phyloP scores from a whole-genome alignment of 2,113 vertebrate genomes.

The Colius striatus region DNA sequence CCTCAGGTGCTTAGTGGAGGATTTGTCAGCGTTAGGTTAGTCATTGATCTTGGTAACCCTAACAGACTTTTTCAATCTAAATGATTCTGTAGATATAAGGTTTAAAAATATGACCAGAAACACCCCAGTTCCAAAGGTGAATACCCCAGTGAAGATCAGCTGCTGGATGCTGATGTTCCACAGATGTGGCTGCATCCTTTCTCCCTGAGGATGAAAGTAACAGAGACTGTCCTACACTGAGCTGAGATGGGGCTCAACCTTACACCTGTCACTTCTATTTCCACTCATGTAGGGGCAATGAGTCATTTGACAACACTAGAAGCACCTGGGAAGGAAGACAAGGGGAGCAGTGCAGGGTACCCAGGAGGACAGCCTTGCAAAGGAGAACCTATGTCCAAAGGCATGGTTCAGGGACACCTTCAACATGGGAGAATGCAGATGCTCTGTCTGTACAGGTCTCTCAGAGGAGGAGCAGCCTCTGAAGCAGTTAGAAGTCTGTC shows the following conservation, averaged over 20 bases:
- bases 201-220: background rate
- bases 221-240: background rate
- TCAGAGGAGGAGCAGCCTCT: background rate
- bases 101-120: background rate
- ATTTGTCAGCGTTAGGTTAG: no score
- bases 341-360: background rate
- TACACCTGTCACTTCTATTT: background rate
- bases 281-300: background rate
- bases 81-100: background rate
- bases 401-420: background rate
- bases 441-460: background rate
- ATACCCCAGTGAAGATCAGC: background rate
- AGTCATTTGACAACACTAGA: background rate
- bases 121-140: background rate
- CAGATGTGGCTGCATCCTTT: accelerated
- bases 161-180: background rate
- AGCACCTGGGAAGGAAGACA: background rate
- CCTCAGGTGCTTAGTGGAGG: no score
- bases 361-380: background rate
- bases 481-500: background rate
- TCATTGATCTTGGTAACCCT: no score
- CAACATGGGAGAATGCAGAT: background rate
- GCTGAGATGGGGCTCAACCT: background rate
- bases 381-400: background rate
- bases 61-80: no score